Percentiles rank a stretch among this genome's conserved stretches.
phyloP scores from a whole-genome alignment of 2,888 invertebrate genomes.

The Unio delphinus region DNA sequence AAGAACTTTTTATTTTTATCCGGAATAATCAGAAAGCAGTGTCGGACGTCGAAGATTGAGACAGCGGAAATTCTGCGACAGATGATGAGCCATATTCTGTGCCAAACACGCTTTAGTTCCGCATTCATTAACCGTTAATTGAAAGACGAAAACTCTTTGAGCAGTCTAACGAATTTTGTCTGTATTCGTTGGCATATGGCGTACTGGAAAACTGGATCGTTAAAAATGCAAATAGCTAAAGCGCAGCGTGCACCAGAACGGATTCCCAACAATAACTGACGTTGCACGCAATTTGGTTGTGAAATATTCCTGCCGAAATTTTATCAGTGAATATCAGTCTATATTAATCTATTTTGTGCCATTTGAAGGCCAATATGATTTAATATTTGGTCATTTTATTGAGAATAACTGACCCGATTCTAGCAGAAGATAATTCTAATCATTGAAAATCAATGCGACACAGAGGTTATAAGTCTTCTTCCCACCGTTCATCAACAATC shows the following conservation, averaged over 20 bases:
- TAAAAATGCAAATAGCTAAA: conserved; percentile 18
- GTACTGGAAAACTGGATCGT: conserved; percentile 1
- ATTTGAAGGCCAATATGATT: conserved; percentile 7
- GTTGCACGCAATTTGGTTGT: conserved; percentile 3
- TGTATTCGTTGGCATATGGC: conserved; percentile 17
- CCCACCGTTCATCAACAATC: neutral
- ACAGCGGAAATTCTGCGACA: too few species aligned
- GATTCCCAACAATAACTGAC: conserved; percentile 2
- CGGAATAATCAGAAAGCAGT: too few species aligned
- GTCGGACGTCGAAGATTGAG: too few species aligned
- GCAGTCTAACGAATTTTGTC: conserved; percentile 3
- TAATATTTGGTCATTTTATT: conserved; percentile 10
- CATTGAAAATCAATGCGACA: conserved; percentile 29
- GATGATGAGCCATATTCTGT: too few species aligned
- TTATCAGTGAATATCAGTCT: conserved; percentile 1
- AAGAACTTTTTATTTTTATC: too few species aligned
- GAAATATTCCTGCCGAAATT: conserved; percentile 3
- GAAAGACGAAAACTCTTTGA: conserved; percentile 8
- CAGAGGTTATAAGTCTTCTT: neutral
- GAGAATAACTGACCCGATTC: conserved; percentile 20
- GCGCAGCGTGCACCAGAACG: conserved; percentile 5
- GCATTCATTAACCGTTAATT: conserved; percentile 11
- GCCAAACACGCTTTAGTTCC: conserved; percentile 6
- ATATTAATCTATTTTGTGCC: conserved; percentile 10
- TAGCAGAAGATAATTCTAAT: conserved; percentile 12